Evolutionary conservation across 2,888 invertebrate species (phyloP).

Genomic region (Synanthedon myopaeformis): DNA sequence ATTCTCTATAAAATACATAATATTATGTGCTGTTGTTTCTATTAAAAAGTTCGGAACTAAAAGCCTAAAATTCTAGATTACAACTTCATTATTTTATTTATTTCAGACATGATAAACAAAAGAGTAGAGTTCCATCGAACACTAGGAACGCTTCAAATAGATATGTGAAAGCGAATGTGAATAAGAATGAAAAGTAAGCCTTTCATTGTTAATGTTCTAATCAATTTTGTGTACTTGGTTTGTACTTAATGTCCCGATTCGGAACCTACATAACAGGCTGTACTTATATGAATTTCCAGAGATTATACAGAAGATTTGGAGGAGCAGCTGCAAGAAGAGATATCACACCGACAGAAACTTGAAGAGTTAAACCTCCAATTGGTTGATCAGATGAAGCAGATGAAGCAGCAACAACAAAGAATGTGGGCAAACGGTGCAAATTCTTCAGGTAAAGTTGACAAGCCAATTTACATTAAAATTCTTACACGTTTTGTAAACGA

Average conservation of each 20-base stretch:
- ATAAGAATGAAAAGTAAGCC: slow-evolving; percentile 54
- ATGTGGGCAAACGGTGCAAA: slow-evolving; percentile 43
- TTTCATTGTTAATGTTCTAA: background rate
- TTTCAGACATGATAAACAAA: slow-evolving; percentile 36
- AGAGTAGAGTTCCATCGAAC: slow-evolving; percentile 35
- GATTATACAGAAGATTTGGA: slow-evolving; percentile 59
- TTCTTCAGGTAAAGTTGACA: slow-evolving; percentile 34
- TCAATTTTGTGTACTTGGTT: no score
- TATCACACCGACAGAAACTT: slow-evolving; percentile 71
- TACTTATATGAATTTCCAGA: slow-evolving; percentile 16
- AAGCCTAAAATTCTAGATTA: no score
- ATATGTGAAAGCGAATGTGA: slow-evolving; percentile 27
- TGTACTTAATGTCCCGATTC: background rate
- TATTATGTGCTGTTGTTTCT: no score
- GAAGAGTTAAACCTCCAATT: slow-evolving; percentile 73
- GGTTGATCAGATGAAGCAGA: slow-evolving; percentile 69
- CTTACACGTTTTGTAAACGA: no score
- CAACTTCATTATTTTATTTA: background rate
- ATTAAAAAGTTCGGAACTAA: no score
- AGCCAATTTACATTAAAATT: no score
- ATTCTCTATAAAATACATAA: no score
- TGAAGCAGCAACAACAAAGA: slow-evolving; percentile 55
- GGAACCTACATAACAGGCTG: background rate
- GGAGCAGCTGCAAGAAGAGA: slow-evolving; percentile 73
- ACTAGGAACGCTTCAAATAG: slow-evolving; percentile 30